phyloP scores from a whole-genome alignment of 1,140 invertebrate species.

The Trachelipus rathkii region DNA sequence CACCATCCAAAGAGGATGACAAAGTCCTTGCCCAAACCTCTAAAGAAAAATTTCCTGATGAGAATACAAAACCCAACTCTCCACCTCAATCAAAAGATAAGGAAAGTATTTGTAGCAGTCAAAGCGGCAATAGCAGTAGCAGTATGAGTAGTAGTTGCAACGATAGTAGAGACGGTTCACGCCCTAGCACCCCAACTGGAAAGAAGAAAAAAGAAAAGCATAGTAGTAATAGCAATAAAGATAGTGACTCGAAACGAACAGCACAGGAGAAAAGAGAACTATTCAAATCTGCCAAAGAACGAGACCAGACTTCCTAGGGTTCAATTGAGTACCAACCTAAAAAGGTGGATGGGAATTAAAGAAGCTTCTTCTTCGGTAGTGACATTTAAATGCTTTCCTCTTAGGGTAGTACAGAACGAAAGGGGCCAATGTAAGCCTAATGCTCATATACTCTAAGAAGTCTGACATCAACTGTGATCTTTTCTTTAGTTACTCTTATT shows the following conservation, averaged over 20 bases:
- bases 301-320: slow-evolving; percentile 39
- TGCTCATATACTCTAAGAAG: slow-evolving; percentile 4
- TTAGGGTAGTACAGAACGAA: background rate
- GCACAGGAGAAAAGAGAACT: slow-evolving; percentile 45
- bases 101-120: slow-evolving; percentile 26
- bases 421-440: slow-evolving; percentile 2
- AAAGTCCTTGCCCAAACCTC: slow-evolving; percentile 17
- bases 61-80: slow-evolving; percentile 24
- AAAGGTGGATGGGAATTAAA: background rate
- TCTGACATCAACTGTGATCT: background rate
- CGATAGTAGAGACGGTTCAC: slow-evolving; percentile 32
- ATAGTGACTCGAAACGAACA: slow-evolving; percentile 27
- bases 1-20: slow-evolving; percentile 31
- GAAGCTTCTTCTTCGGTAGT: background rate
- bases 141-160: slow-evolving; percentile 34
- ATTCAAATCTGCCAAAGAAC: slow-evolving; percentile 41
- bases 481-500: background rate
- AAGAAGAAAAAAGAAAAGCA: background rate
- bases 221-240: slow-evolving; percentile 9
- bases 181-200: slow-evolving; percentile 24
- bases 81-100: slow-evolving; percentile 23
- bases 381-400: background rate
- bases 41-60: slow-evolving; percentile 34
- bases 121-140: slow-evolving; percentile 34
- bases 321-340: slow-evolving; percentile 30